These are phyloP conservation scores for Apodemus agrarius DNA, from an alignment of 2,797 vertebrate species.

Conservation along the genomic window DNA sequence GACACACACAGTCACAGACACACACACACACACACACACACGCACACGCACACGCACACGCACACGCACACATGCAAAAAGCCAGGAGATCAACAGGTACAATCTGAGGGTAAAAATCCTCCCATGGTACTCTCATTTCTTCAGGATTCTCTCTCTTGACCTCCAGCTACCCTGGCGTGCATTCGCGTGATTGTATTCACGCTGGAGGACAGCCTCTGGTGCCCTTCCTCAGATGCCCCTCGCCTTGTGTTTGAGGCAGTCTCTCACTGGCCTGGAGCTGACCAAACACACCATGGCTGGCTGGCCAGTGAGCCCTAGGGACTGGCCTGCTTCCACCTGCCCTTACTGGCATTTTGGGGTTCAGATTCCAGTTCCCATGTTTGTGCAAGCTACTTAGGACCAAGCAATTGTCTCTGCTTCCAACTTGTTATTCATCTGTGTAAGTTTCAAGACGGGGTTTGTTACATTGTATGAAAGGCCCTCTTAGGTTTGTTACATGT, in stretches of 20 bases:
- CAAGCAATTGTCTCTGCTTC: neutral
- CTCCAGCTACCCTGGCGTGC: neutral
- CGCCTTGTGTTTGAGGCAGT: neutral
- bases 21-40: neutral
- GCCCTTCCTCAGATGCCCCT: neutral
- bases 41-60: neutral
- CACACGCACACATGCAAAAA: neutral
- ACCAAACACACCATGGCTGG: neutral
- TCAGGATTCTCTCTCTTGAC: neutral
- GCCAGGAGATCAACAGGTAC: neutral
- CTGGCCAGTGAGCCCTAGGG: neutral
- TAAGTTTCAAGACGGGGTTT: neutral
- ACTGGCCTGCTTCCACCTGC: neutral
- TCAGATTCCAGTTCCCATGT: neutral
- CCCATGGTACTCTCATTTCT: rapidly evolving
- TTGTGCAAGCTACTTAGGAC: too few relatives aligned
- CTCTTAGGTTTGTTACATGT: too few relatives aligned
- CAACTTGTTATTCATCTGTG: neutral
- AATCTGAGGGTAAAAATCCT: rapidly evolving
- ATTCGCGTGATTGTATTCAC: rapidly evolving
- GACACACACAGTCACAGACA: neutral
- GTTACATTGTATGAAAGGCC: neutral
- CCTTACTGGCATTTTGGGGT: neutral
- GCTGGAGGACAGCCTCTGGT: neutral
- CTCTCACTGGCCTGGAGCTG: neutral